Evolutionary conservation across 1,140 invertebrate species (phyloP).

Genomic region (Saccostrea cuccullata): DNA sequence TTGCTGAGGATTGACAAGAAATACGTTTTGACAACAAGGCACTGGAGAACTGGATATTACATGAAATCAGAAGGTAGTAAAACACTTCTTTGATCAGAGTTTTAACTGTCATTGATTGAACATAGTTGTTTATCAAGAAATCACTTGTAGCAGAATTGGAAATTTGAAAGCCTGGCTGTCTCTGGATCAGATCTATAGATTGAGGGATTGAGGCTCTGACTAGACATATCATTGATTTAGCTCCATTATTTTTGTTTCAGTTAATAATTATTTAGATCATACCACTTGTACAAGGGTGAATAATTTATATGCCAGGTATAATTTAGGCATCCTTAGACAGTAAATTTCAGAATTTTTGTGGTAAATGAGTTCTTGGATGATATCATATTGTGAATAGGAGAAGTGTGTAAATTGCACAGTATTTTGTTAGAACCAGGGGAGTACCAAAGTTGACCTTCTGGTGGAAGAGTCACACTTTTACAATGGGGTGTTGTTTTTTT

Average conservation of each 20-base stretch:
- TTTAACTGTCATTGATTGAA: neutral
- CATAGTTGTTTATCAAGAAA: neutral
- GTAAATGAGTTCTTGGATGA: too few species aligned
- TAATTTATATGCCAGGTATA: too few species aligned
- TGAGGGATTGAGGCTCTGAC: neutral
- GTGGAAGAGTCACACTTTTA: too few species aligned
- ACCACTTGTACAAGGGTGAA: too few species aligned
- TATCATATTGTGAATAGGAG: too few species aligned
- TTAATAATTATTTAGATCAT: too few species aligned
- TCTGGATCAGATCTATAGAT: neutral
- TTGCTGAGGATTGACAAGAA: neutral
- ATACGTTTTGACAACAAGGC: neutral
- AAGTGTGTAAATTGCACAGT: too few species aligned
- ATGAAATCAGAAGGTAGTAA: constrained; percentile 6
- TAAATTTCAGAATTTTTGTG: too few species aligned
- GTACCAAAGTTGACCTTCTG: too few species aligned
- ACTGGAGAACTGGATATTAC: neutral
- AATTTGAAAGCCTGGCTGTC: neutral
- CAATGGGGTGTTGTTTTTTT: too few species aligned
- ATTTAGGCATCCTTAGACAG: too few species aligned
- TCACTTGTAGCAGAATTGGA: neutral
- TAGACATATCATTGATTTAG: neutral
- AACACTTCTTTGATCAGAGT: neutral
- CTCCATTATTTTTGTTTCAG: neutral
- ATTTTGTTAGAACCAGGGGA: too few species aligned